Evolutionary conservation across 1,140 invertebrate species (phyloP), one percentile per base, ranked within the genome.

Genomic region (Drosophila kanapiae): DNA sequence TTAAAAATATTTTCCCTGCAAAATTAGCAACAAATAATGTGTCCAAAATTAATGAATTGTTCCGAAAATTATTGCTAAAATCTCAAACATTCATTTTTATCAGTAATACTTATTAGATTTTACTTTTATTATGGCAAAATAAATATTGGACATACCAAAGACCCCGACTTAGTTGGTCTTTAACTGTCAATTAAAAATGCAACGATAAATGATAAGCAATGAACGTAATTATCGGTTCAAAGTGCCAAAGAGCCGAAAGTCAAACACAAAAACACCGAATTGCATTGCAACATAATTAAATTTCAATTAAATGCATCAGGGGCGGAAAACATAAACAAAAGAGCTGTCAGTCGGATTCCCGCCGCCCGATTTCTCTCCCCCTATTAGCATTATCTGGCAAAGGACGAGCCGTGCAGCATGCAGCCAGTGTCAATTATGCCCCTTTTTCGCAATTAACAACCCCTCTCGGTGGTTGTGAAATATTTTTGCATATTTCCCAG

Each of bases 391-490:
- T 80, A 87, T 83, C 80, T 87, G 77, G 58, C 64, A 47, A 49
- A 35, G 61, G 29, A 60, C 47, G 62, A 47, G 54, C 67, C 61
- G 77, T 31, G 31, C 31, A 31, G 65, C 69, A 79, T 67, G 53
- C 65, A 70, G 78, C 80, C 72, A 74, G 69, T 75, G 84, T 88
- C 84, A 88, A 90, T 88, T 88, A 84, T 90, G 78, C 70, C 65
- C 65, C 78, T 67, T 78, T 72, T 90, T 75, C 53, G 80, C 78
- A 88, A 81, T 88, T 88, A 88, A 90, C 85, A 75, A 75, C 63
- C 49, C 74, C 67, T 47, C 78, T 51, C 11, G 33, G 29, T 51
- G 51, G 53, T 54, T 58, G 74, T 48, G 53, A 85, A 81, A 85
- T 78, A 78, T 74, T 74, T 85, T 85, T 85, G 71, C 83, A 87